A percentile compares a stretch with the other conserved stretches of the same genome.
These are phyloP conservation scores for Melanotaenia boesemani DNA, from an alignment of 2,797 vertebrate species.

Conservation along the genomic window DNA sequence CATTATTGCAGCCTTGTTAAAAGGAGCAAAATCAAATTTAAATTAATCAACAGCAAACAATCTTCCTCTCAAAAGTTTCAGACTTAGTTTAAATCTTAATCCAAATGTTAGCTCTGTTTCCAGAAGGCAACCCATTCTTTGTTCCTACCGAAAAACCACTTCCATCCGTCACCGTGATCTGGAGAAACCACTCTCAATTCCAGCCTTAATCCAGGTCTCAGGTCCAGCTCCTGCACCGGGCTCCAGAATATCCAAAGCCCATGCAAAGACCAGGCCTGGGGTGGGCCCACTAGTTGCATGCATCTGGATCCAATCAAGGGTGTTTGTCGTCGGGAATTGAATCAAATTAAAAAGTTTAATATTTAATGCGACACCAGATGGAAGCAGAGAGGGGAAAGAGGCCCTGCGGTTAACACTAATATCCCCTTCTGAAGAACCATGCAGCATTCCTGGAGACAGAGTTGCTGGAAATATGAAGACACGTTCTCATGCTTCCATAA, in stretches of 20 bases:
- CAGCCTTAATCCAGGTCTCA: slow-evolving; percentile 47
- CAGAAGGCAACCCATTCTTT: slow-evolving; percentile 15
- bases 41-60: not conserved
- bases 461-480: slow-evolving; percentile 68
- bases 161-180: slow-evolving; percentile 33
- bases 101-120: slow-evolving; percentile 30
- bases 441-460: slow-evolving; percentile 68
- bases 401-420: slow-evolving; percentile 75
- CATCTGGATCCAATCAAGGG: slow-evolving; percentile 79
- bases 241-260: slow-evolving; percentile 51
- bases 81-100: slow-evolving; percentile 6
- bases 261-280: slow-evolving; percentile 50
- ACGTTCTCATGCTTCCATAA: slow-evolving; percentile 35
- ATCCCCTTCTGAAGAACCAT: slow-evolving; percentile 72
- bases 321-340: slow-evolving; percentile 82
- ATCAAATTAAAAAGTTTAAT: slow-evolving; percentile 85
- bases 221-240: slow-evolving; percentile 55
- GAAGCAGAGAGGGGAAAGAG: slow-evolving; percentile 77
- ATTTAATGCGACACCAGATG: slow-evolving; percentile 82
- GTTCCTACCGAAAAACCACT: slow-evolving; percentile 23
- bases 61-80: slow-evolving; percentile 4
- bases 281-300: slow-evolving; percentile 50
- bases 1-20: not conserved
- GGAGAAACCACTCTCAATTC: slow-evolving; percentile 45
- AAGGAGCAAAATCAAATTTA: not conserved